A percentile compares a stretch with the other conserved stretches of the same genome.
These are phyloP conservation scores for Cololabis saira DNA, from an alignment of 2,113 vertebrate genomes.

Conservation along the genomic window DNA sequence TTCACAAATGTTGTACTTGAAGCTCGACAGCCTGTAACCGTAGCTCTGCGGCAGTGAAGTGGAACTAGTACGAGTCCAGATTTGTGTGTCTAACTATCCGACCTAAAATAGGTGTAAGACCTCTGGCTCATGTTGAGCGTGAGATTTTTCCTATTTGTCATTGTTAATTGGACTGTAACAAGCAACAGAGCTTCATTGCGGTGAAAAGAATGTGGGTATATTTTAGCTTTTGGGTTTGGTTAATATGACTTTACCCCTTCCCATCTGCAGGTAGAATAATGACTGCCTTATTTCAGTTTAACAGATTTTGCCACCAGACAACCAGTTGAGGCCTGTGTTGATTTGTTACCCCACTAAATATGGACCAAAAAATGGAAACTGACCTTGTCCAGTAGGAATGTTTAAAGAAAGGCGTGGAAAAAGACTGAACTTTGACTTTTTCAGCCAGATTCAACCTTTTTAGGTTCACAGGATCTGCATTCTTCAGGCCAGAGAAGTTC, in stretches of 20 bases:
- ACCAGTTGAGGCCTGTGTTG: constrained; percentile 12
- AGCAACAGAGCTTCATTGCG: constrained; percentile 2
- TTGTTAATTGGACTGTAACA: constrained; percentile 15
- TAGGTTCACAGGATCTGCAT: constrained; percentile 14
- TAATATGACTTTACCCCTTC: constrained; percentile 24
- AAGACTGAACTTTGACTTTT: constrained; percentile 19
- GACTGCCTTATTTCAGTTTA: constrained; percentile 20
- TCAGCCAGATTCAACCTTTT: constrained; percentile 16
- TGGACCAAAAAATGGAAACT: constrained; percentile 24
- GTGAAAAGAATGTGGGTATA: constrained; percentile 21
- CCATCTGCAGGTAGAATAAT: constrained; percentile 18
- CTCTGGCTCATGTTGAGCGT: background rate
- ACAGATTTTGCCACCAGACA: constrained; percentile 26
- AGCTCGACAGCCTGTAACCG: background rate
- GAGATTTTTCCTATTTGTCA: background rate
- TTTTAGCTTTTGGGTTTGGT: constrained; percentile 25
- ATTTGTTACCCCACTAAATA: constrained; percentile 15
- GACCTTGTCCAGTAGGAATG: background rate
- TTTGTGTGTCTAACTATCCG: background rate
- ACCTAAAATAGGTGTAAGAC: background rate
- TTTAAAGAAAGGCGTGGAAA: constrained; percentile 25
- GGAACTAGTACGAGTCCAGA: background rate
- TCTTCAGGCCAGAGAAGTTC: constrained; percentile 42
- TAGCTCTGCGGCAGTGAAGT: background rate
- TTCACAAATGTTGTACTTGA: constrained; percentile 5